Evolutionary conservation across 2,797 vertebrate species (phyloP).

Genomic region (Chromis chromis): DNA sequence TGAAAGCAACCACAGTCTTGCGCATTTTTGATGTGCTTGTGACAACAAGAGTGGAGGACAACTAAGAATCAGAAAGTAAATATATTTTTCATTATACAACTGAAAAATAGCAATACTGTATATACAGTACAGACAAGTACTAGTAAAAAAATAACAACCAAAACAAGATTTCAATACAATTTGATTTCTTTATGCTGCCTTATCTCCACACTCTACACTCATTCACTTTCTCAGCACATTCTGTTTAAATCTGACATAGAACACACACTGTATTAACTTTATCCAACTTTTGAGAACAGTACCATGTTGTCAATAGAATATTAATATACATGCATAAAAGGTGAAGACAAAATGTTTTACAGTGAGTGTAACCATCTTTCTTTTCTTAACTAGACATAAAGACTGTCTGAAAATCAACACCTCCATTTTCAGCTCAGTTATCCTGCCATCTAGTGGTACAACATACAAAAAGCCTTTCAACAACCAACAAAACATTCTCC

Average conservation of each 20-base stretch:
- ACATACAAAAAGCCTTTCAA: conserved; percentile 20
- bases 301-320: not conserved
- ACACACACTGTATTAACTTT: conserved; percentile 6
- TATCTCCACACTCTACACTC: not conserved
- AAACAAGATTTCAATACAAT: conserved; percentile 15
- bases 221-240: conserved; percentile 27
- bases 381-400: conserved; percentile 31
- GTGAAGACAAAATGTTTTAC: not conserved
- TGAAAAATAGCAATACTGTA: conserved; percentile 1
- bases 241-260: conserved; percentile 24
- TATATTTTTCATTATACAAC: not conserved
- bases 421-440: conserved; percentile 18
- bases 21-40: conserved; percentile 35
- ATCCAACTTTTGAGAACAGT: not conserved
- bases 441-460: conserved; percentile 73
- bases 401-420: conserved; percentile 5
- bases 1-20: conserved; percentile 38
- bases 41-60: conserved; percentile 5
- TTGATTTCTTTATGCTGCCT: not conserved
- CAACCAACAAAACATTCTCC: conserved; percentile 3
- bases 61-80: conserved; percentile 7
- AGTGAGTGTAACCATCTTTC: conserved; percentile 10
- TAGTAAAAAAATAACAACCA: conserved; percentile 36
- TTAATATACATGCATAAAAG: not conserved
- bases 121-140: conserved; percentile 6